phyloP scores from a whole-genome alignment of 2,797 vertebrate genomes.

The Remorina albescens region DNA sequence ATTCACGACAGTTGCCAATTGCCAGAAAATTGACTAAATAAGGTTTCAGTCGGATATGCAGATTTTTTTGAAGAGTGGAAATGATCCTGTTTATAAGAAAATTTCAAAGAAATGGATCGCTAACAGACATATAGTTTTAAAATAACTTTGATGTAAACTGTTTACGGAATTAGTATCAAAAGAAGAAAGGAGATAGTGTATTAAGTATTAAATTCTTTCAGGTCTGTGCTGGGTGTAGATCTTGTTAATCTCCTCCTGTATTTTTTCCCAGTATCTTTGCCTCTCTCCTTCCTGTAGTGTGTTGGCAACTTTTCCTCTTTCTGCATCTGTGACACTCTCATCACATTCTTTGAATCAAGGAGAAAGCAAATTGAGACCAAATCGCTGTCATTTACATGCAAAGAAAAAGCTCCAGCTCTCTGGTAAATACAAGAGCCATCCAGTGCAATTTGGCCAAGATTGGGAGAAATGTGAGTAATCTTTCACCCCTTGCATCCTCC shows the following conservation, averaged over 20 bases:
- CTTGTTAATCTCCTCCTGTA: conserved; percentile 6
- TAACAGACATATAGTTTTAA: conserved; percentile 38
- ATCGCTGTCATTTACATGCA: conserved; percentile 65
- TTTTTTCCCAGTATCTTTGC: conserved; percentile 5
- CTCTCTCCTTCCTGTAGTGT: conserved; percentile 1
- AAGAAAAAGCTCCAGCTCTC: conserved; percentile 38
- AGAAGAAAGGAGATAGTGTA: background rate
- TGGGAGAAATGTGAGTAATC: conserved; percentile 69
- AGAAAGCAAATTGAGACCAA: conserved; percentile 53
- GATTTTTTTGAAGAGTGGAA: conserved; percentile 40
- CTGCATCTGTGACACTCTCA: conserved; percentile 29
- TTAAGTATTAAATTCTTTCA: background rate
- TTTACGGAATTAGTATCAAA: conserved; percentile 11
- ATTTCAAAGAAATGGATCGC: conserved; percentile 51
- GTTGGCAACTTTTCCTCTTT: conserved; percentile 21
- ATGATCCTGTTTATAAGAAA: conserved; percentile 36
- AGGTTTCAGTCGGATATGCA: conserved; percentile 8
- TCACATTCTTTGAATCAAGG: conserved; percentile 55
- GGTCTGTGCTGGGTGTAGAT: background rate
- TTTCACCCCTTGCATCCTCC: conserved; percentile 48
- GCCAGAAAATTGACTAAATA: background rate
- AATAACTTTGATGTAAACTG: conserved; percentile 16
- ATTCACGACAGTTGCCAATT: conserved; percentile 16
- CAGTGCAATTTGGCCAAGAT: conserved; percentile 66
- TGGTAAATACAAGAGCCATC: conserved; percentile 67